Base-by-base conservation (phyloP, 2,113 vertebrate species). In the Equus quagga region DNA sequence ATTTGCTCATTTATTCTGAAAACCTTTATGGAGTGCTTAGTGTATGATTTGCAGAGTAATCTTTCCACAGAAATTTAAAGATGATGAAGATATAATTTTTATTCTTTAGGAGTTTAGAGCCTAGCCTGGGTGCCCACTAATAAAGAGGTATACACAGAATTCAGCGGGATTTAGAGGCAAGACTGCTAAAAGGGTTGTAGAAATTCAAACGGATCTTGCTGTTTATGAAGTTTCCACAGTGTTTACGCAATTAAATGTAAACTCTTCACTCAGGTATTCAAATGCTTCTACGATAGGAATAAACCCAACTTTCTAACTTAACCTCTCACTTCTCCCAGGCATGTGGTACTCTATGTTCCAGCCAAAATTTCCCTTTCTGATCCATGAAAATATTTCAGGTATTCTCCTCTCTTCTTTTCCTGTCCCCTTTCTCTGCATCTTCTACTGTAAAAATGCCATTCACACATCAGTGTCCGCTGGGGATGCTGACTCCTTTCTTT, bases 261-360 rank as follows among this genome's bases (percentile, higher is more conserved):
- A 80, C 28, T 86, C 51, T 31, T 94, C 33, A 79, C 17, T 15
- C n/a, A 73, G 60, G 13, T 76, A 56, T 81, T 75, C 46, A 83
- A 76, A 78, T 78, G 11, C 54, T 93, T 91, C 62, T 36, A 54
- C 8, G 73, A 54, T 81, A 56, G 86, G 51, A 21, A 56, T 94
- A 26, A 76, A n/a, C 51, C 81, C 86, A 67, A 94, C 8, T 80
- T 93, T 91, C 78, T 82, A 97, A 36, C 54, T 88, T 75, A 46
- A 70, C 51, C 31, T 89, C 44, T 33, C 33, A 19, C 62, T 95
- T 89, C 67, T 91, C 49, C 51, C 92, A 44, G 60, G 51, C 76
- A 19, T 56, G 14, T 62, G 41, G 64, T 56, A 44, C 54, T 15
- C 14, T 46, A 15, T 41, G 49, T 7, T 89, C 10, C 0, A 19